Base-by-base conservation (phyloP, 2,888 invertebrate species). In the Tetranychus truncatus region DNA sequence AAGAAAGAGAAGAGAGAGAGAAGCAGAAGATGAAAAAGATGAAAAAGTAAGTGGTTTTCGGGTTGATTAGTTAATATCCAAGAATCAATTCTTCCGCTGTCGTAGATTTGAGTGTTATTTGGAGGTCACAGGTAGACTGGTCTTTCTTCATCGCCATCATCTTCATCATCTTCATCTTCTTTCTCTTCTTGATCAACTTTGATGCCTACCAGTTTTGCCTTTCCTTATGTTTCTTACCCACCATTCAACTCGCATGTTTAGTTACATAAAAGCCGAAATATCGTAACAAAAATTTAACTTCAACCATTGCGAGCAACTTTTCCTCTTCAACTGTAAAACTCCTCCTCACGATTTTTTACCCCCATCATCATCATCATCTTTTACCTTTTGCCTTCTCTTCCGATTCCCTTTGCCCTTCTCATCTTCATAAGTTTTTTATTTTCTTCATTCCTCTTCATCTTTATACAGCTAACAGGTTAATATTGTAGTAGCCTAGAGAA, bases 21-120 rank as follows among this genome's bases (percentile, higher is more conserved):
- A 55, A 6, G 55, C 7, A 55, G 7, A 55, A 55, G 15, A 55
- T 9, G 55, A 55, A 15, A 15, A 15, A 55, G 55, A 55, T 55
- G 55, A 55, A 55, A 55, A 55, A 55, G 55, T 55, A 55, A 55
- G 55, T 55, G 55, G 55, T 55, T 55, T 55, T 55, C 55, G 55
- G 55, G 55, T 55, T 55, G 55, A 55, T 55, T 55, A 55, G 55
- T 55, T 55, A 55, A 55, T 55, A 55, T 55, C 55, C 11, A 15
- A 55, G 55, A 55, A 55, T 55, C 55, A 55, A 55, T 55, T 55
- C 55, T 55, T 55, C 55, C 55, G 55, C 55, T 55, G 55, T 55
- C 55, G 55, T 55, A 55, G 55, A 55, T 15, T 15, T 55, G 9
- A 55, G 55, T 55, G 55, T 55, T 55, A 55, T 55, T 55, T 55